These are phyloP conservation scores for Solea solea DNA, from an alignment of 2,113 vertebrate genomes.

Conservation along the genomic window DNA sequence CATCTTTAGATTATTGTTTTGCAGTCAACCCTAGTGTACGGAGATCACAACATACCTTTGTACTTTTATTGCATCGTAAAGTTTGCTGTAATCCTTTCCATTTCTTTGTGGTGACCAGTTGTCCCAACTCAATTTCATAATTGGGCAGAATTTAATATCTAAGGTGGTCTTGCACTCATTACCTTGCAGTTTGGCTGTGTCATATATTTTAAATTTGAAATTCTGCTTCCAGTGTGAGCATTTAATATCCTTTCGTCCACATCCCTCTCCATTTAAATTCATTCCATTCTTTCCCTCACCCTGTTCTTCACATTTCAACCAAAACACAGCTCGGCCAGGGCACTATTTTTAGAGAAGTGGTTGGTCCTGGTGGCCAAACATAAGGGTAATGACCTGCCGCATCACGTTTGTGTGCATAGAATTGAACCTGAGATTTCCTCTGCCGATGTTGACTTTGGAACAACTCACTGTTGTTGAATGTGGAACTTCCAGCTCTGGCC, in stretches of 20 bases:
- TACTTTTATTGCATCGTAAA: not conserved
- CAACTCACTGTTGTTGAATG: slow-evolving; percentile 20
- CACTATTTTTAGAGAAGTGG: slow-evolving; percentile 50
- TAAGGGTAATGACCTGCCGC: slow-evolving; percentile 44
- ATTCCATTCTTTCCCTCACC: slow-evolving; percentile 22
- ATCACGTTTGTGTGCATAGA: slow-evolving; percentile 35
- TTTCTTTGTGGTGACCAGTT: not conserved
- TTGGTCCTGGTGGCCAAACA: slow-evolving; percentile 29
- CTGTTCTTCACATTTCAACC: slow-evolving; percentile 35
- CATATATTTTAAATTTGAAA: slow-evolving; percentile 17
- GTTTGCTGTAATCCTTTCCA: not conserved
- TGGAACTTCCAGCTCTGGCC: slow-evolving; percentile 13
- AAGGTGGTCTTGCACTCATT: slow-evolving; percentile 19
- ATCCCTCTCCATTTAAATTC: not conserved
- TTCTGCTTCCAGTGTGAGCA: not conserved
- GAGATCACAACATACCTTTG: not conserved
- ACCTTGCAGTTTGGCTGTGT: slow-evolving; percentile 18
- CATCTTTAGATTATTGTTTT: not conserved
- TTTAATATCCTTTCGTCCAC: slow-evolving; percentile 26
- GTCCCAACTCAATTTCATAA: not conserved
- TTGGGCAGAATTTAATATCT: not conserved
- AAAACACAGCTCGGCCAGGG: slow-evolving; percentile 21
- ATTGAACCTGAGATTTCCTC: slow-evolving; percentile 49
- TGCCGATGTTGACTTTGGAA: slow-evolving; percentile 64
- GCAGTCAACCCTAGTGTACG: not conserved